phyloP scores from a whole-genome alignment of 2,797 vertebrate species.

The Liparis tanakae region DNA sequence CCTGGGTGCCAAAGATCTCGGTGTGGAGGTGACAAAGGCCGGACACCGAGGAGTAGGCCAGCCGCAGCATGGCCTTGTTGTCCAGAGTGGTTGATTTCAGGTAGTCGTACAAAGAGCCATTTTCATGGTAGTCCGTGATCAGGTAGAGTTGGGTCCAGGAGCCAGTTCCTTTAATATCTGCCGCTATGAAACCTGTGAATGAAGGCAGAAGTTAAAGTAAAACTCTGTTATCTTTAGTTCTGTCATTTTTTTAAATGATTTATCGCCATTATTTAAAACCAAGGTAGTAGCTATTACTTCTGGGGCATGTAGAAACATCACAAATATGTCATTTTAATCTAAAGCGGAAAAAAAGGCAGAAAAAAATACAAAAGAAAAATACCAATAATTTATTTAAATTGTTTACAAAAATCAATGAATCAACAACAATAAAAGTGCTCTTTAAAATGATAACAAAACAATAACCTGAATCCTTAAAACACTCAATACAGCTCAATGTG shows the following conservation, averaged over 20 bases:
- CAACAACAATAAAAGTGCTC: neutral
- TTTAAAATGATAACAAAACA: neutral
- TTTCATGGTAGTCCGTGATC: constrained; percentile 98
- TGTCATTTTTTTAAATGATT: neutral
- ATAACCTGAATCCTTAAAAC: neutral
- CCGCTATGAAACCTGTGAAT: constrained; percentile 92
- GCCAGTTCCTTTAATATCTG: constrained; percentile 97
- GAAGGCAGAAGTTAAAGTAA: neutral
- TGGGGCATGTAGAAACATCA: neutral
- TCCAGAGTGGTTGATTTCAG: constrained; percentile 95
- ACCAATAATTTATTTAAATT: too few relatives aligned
- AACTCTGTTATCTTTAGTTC: neutral
- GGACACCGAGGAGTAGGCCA: constrained; percentile 93
- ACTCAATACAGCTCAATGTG: neutral
- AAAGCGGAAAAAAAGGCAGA: too few relatives aligned
- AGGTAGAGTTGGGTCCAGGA: constrained; percentile 98
- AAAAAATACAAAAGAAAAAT: neutral
- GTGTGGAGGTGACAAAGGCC: constrained; percentile 97
- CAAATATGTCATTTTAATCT: neutral
- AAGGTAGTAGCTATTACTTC: neutral
- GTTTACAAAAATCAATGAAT: neutral
- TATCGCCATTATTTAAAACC: neutral
- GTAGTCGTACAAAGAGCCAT: constrained; percentile 95
- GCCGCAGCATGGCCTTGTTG: constrained; percentile 90
- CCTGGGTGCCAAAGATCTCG: constrained; percentile 97